Percentiles rank a stretch among this genome's conserved stretches.
These are phyloP conservation scores for Ornithorhynchus anatinus DNA, from an alignment of 2,113 vertebrate species.

Conservation along the genomic window DNA sequence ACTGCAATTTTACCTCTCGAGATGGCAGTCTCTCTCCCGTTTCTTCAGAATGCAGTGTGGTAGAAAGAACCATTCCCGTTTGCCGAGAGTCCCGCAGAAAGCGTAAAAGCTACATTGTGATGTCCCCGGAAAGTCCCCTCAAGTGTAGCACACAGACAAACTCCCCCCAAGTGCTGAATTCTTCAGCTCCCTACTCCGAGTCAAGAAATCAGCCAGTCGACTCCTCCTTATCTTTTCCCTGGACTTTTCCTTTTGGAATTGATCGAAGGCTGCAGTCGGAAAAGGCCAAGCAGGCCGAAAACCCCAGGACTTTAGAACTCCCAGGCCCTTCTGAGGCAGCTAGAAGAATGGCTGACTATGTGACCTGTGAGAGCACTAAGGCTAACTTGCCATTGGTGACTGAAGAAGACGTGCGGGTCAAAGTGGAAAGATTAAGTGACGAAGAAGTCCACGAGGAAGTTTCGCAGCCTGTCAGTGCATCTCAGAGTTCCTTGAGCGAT, in stretches of 20 bases:
- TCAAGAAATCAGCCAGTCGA: conserved; percentile 87
- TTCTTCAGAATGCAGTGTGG: conserved; percentile 95
- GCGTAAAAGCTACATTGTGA: conserved; percentile 91
- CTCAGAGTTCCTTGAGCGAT: conserved; percentile 96
- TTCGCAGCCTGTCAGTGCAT: conserved; percentile 91
- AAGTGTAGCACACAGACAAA: conserved; percentile 89
- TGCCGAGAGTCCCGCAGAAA: conserved; percentile 93
- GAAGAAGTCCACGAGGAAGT: conserved; percentile 95
- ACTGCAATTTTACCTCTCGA: conserved; percentile 86
- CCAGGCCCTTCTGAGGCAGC: conserved; percentile 81
- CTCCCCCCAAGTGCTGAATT: conserved; percentile 91
- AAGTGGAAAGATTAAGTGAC: conserved; percentile 94
- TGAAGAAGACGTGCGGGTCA: conserved; percentile 92
- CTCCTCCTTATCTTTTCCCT: conserved; percentile 94
- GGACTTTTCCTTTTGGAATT: conserved; percentile 97
- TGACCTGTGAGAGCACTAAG: conserved; percentile 93
- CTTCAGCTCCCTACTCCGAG: conserved; percentile 89
- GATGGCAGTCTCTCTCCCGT: conserved; percentile 95
- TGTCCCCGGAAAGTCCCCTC: conserved; percentile 91
- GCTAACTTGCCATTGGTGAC: conserved; percentile 76
- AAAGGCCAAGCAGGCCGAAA: conserved; percentile 90
- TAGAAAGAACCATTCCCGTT: conserved; percentile 90
- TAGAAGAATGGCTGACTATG: conserved; percentile 85
- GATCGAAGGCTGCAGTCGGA: conserved; percentile 91
- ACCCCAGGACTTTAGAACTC: conserved; percentile 88